Evolutionary conservation across 2,113 vertebrate genomes (phyloP).

Genomic region (Gopherus evgoodei): DNA sequence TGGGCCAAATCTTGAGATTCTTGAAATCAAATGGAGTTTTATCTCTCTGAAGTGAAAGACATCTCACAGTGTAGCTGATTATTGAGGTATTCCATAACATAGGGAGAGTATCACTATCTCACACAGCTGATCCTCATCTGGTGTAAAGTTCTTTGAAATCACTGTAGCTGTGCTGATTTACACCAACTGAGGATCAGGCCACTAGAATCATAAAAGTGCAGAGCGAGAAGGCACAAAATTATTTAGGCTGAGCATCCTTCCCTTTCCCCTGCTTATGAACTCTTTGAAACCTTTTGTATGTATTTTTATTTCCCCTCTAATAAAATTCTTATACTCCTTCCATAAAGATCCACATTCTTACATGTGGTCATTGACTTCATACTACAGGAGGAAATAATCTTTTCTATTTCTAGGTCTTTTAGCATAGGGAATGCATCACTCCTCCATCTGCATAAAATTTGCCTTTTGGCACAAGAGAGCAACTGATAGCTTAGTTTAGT

Average conservation of each 20-base stretch:
- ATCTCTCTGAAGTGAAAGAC: background rate
- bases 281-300: background rate
- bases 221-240: background rate
- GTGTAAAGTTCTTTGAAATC: background rate
- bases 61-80: background rate
- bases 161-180: background rate
- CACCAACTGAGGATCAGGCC: background rate
- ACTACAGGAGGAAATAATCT: background rate
- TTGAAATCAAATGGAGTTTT: background rate
- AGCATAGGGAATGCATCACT: background rate
- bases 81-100: background rate
- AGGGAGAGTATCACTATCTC: background rate
- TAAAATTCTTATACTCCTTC: background rate
- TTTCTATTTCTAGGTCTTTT: background rate
- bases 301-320: background rate
- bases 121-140: background rate
- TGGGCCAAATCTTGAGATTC: background rate
- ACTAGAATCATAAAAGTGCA: background rate
- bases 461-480: background rate
- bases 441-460: background rate
- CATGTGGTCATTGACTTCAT: conserved; percentile 29
- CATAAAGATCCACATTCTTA: background rate
- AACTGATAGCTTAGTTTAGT: background rate
- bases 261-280: background rate
- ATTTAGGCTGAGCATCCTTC: background rate